Base-by-base conservation (phyloP, 2,888 invertebrate genomes). In the Rambutsinella grinnellia region DNA sequence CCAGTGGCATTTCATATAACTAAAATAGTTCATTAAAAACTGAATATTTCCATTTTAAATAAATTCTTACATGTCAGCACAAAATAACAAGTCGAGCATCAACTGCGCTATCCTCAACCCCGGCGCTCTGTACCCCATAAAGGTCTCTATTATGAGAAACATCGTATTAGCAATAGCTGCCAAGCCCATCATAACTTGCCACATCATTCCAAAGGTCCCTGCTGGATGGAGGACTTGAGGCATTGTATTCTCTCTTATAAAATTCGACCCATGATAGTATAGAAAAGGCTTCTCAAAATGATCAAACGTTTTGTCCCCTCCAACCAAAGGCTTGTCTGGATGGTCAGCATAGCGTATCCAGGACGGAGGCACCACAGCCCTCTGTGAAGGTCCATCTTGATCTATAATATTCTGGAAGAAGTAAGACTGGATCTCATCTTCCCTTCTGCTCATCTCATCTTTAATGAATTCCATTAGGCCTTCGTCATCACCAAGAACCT, bases 1-100 rank as follows among this genome's bases (percentile, higher is more conserved):
- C 78, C 78, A 80, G 21, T 82, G 82, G 21, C 70, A 62, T 56
- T 78, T 80, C n/a, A 82, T 56, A 49, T 80, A 82, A 10, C 82
- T 82, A 19, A n/a, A 56, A 28, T 6, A 28, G 27, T 44, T n/a
- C n/a, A n/a, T n/a, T n/a, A n/a, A n/a, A n/a, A n/a, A n/a, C n/a
- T n/a, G n/a, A n/a, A n/a, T n/a, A n/a, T n/a, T n/a, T n/a, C n/a
- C n/a, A n/a, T n/a, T n/a, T n/a, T n/a, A n/a, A n/a, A n/a, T n/a
- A n/a, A n/a, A n/a, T n/a, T n/a, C n/a, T n/a, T 72, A 82, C 81
- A 82, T 58, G 54, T 82, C 82, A 3, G 76, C 53, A 10, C 46
- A 72, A 49, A 70, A 75, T 2, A 79, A 15, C 3, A 75, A 46
- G 19, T 79, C 78, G 0, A 75, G 36, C 3, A 54, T 21, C 2